phyloP scores from a whole-genome alignment of 2,113 vertebrate species.

The Gasterosteus aculeatus region DNA sequence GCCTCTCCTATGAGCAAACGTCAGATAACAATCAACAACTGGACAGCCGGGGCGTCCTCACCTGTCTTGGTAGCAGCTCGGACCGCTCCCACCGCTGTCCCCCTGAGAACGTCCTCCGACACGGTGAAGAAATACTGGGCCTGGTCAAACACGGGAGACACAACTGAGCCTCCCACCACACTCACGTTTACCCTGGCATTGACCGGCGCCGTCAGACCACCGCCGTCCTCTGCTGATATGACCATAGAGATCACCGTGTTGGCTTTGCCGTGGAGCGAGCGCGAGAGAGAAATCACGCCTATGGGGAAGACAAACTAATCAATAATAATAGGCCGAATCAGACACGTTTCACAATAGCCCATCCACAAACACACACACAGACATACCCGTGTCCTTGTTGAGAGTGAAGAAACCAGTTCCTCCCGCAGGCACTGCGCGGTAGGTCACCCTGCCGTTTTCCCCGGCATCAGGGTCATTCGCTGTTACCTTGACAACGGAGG shows the following conservation, averaged over 20 bases:
- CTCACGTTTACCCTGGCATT: constrained; percentile 93
- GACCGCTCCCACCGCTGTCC: constrained; percentile 86
- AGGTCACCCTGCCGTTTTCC: constrained; percentile 87
- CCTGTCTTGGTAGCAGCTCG: constrained; percentile 82
- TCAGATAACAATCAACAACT: not conserved
- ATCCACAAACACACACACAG: not conserved
- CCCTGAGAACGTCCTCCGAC: constrained; percentile 87
- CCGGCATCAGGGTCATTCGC: constrained; percentile 94
- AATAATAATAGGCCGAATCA: not conserved
- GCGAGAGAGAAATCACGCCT: constrained; percentile 92
- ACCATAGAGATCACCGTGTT: constrained; percentile 91
- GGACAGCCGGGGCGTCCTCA: constrained; percentile 35
- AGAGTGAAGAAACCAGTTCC: constrained; percentile 89
- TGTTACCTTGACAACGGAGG: constrained; percentile 89
- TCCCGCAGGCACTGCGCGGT: constrained; percentile 86
- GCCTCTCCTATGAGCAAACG: not conserved
- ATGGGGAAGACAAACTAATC: not conserved
- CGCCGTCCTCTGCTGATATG: constrained; percentile 90
- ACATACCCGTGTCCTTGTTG: constrained; percentile 92
- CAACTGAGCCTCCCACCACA: constrained; percentile 88
- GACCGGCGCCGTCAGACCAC: constrained; percentile 86
- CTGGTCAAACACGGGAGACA: constrained; percentile 91
- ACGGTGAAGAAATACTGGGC: constrained; percentile 93
- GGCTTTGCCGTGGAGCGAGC: constrained; percentile 89
- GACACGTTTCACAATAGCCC: not conserved